phyloP scores from a whole-genome alignment of 2,113 vertebrate species.

The Callionymus lyra region DNA sequence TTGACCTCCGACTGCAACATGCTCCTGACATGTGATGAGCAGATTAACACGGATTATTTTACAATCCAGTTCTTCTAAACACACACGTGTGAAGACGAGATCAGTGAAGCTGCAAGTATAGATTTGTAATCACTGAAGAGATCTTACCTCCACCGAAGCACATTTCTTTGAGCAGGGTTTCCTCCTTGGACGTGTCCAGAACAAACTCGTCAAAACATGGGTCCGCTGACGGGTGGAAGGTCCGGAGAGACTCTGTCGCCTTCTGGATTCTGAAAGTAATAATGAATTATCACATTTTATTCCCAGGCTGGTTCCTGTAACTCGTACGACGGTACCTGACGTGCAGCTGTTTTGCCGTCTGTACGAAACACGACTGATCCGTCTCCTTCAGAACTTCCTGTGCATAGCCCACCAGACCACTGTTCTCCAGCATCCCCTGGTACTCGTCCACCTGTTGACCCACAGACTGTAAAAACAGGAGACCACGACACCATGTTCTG shows the following conservation, averaged over 20 bases:
- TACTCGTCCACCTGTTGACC: constrained; percentile 77
- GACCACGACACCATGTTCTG: too few relatives aligned
- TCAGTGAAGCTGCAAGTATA: not conserved
- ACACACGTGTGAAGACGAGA: too few relatives aligned
- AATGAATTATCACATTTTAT: not conserved
- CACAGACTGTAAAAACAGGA: too few relatives aligned
- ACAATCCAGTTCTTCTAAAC: not conserved
- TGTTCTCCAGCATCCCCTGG: constrained; percentile 95
- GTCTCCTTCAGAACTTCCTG: constrained; percentile 97
- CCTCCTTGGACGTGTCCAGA: constrained; percentile 79
- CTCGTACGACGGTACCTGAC: constrained; percentile 81
- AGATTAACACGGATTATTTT: not conserved
- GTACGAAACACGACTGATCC: constrained; percentile 93
- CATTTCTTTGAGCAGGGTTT: constrained; percentile 77
- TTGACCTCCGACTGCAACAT: constrained; percentile 21
- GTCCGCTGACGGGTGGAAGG: constrained; percentile 81
- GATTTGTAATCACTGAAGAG: not conserved
- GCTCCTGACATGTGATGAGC: constrained; percentile 5
- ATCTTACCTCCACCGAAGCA: constrained; percentile 79
- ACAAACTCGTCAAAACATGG: constrained; percentile 86
- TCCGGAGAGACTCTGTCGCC: constrained; percentile 87
- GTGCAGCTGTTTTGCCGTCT: constrained; percentile 93
- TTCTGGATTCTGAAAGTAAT: constrained; percentile 79
- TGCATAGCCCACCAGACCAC: constrained; percentile 89
- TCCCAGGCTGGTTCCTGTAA: too few relatives aligned